Conservation (phyloP, 1,140 invertebrate genomes). For the Hylaeus volcanicus region DNA sequence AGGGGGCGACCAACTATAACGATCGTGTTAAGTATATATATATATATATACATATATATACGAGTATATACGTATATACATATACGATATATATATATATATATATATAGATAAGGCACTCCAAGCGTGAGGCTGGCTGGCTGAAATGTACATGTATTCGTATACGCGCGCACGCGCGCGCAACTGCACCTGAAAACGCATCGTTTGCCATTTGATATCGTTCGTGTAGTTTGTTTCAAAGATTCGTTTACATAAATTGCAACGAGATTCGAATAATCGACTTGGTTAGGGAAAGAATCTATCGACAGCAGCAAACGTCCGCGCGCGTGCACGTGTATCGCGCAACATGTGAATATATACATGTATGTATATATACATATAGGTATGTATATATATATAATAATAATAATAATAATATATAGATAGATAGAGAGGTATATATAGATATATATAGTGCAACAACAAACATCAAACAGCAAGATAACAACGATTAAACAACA, state of each 20-base stretch:
- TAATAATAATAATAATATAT: constrained; percentile 9
- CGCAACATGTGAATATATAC: constrained; percentile 36
- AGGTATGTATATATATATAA: constrained; percentile 43
- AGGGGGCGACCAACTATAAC: constrained; percentile 52
- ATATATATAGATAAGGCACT: constrained; percentile 68
- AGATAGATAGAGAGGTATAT: constrained; percentile 43
- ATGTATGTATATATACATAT: constrained; percentile 51
- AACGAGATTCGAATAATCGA: background rate
- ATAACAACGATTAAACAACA: constrained; percentile 80
- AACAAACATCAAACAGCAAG: constrained; percentile 80
- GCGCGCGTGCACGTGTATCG: constrained; percentile 26
- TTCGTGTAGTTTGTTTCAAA: no score
- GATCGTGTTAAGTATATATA: constrained; percentile 55
- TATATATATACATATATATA: constrained; percentile 44
- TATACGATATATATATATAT: constrained; percentile 7
- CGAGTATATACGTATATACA: no score
- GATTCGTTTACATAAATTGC: no score
- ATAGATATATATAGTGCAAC: constrained; percentile 75
- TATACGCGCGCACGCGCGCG: constrained; percentile 34
- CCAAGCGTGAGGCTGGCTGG: constrained; percentile 76
- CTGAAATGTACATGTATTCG: constrained; percentile 71
- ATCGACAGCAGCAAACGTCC: no score
- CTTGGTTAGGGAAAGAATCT: no score
- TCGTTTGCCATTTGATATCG: no score
- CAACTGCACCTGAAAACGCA: no score